Base-by-base conservation (phyloP, 2,888 invertebrate species). In the Elysia crispata region DNA sequence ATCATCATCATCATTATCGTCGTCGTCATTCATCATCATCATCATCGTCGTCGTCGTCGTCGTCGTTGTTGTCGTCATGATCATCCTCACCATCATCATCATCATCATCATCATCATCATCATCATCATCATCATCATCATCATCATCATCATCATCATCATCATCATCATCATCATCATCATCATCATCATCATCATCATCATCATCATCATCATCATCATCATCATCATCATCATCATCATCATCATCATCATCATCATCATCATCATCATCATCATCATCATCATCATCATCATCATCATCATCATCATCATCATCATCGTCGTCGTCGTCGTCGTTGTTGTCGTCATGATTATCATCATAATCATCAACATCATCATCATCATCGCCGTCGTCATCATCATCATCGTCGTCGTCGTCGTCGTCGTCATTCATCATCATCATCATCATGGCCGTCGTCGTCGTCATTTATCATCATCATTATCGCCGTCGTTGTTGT, bases 91-190 rank as follows among this genome's bases (percentile, higher is more conserved):
- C n/a, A n/a, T n/a, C 64, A 23, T 64, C 69, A 69, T 69, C 33
- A 69, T 31, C 69, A 31, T 69, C 69, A 69, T 69, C 69, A 23
- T 31, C 6, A 31, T 23, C 64, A 23, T 64, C 69, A 69, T 69
- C 33, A 69, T 69, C 69, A 31, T 69, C 69, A 69, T 31, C 69
- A 31, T 31, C 69, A 31, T 69, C 69, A 31, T 69, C 69, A 31
- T 69, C 69, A 69, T 69, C 69, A 31, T 23, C 69, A 69, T 31
- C 69, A 69, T 69, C 69, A 69, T 69, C 69, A 31, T 31, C 69
- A 69, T 31, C 69, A 69, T 31, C 69, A 69, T 31, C 69, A 69
- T 69, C 69, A 69, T 31, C 23, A 31, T 69, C 69, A 30, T 54
- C 64, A 64, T 23, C 64, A 64, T 64, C 64, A 23, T 23, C 23